These are phyloP conservation scores for Nothoprocta pentlandii DNA, from an alignment of 2,113 vertebrate species.

Conservation along the genomic window DNA sequence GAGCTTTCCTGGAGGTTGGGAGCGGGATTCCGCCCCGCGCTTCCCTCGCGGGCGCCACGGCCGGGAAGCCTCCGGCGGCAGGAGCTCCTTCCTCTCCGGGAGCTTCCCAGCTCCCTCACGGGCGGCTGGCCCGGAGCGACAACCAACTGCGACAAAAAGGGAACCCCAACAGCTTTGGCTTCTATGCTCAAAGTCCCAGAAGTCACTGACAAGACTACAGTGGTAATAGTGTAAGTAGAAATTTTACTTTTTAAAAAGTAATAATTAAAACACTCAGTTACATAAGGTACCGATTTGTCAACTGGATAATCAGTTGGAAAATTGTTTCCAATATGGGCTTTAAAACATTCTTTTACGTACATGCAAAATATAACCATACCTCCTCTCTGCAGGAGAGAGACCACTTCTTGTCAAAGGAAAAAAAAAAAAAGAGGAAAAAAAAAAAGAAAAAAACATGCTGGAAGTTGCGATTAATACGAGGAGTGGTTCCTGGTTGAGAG, in stretches of 20 bases:
- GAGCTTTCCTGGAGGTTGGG: conserved; percentile 42
- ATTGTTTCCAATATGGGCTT: conserved; percentile 75
- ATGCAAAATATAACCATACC: conserved; percentile 61
- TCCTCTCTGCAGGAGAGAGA: conserved; percentile 58
- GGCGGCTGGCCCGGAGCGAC: conserved; percentile 27
- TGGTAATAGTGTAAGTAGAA: conserved; percentile 75
- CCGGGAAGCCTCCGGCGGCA: neutral
- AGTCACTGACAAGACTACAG: conserved; percentile 73
- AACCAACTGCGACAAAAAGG: conserved; percentile 45
- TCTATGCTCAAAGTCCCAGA: conserved; percentile 63
- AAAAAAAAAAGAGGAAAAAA: neutral
- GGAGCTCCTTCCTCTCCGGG: too few species aligned
- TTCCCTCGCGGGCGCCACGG: conserved; percentile 53
- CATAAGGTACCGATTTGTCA: conserved; percentile 73
- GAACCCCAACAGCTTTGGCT: conserved; percentile 44
- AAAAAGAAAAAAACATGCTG: neutral
- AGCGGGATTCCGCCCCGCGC: conserved; percentile 51
- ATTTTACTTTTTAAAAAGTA: conserved; percentile 77
- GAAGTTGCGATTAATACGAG: conserved; percentile 39
- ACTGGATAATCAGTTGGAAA: conserved; percentile 78
- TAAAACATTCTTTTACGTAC: conserved; percentile 69
- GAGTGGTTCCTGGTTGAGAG: conserved; percentile 20
- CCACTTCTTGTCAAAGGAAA: conserved; percentile 32
- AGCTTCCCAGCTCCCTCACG: neutral
- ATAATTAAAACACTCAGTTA: conserved; percentile 70